phyloP scores from a whole-genome alignment of 2,797 vertebrate genomes.

The Orestias chungarensis region DNA sequence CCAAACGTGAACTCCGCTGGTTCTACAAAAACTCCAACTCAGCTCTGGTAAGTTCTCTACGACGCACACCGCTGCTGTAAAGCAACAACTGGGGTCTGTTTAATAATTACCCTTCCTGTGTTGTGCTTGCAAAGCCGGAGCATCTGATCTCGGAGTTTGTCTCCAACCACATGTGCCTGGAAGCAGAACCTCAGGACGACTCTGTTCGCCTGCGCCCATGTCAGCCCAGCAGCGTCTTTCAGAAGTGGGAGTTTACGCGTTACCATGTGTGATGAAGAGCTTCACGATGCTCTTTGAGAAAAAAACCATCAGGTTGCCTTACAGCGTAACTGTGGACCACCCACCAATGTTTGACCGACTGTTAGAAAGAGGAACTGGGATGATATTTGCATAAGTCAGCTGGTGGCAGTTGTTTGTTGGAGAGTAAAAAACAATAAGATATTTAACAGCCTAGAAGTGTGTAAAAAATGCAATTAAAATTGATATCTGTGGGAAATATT shows the following conservation, averaged over 20 bases:
- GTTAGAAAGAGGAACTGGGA: slow-evolving; percentile 2
- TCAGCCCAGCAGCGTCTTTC: slow-evolving; percentile 74
- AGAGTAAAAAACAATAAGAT: neutral
- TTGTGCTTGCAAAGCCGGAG: slow-evolving; percentile 75
- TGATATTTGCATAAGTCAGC: slow-evolving; percentile 16
- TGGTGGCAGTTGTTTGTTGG: slow-evolving; percentile 42
- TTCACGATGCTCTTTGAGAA: slow-evolving; percentile 8
- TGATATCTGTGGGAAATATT: slow-evolving; percentile 9
- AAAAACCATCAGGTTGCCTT: slow-evolving; percentile 11
- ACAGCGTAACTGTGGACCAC: slow-evolving; percentile 4
- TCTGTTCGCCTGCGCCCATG: slow-evolving; percentile 76
- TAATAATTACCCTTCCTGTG: slow-evolving; percentile 16
- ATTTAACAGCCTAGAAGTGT: slow-evolving; percentile 1
- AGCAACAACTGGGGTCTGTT: neutral
- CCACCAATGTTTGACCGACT: slow-evolving; percentile 9
- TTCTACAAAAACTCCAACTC: slow-evolving; percentile 81
- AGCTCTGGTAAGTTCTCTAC: slow-evolving; percentile 78
- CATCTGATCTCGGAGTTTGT: slow-evolving; percentile 83
- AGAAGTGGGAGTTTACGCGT: slow-evolving; percentile 93
- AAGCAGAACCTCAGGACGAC: slow-evolving; percentile 70
- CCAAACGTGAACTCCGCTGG: slow-evolving; percentile 81
- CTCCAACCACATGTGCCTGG: slow-evolving; percentile 81
- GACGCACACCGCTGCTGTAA: neutral
- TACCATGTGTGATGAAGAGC: slow-evolving; percentile 69
- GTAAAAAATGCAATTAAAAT: slow-evolving; percentile 4